phyloP scores from a whole-genome alignment of 35 echinoderm and acorn worm genomes.

The Strongylocentrotus purpuratus region DNA sequence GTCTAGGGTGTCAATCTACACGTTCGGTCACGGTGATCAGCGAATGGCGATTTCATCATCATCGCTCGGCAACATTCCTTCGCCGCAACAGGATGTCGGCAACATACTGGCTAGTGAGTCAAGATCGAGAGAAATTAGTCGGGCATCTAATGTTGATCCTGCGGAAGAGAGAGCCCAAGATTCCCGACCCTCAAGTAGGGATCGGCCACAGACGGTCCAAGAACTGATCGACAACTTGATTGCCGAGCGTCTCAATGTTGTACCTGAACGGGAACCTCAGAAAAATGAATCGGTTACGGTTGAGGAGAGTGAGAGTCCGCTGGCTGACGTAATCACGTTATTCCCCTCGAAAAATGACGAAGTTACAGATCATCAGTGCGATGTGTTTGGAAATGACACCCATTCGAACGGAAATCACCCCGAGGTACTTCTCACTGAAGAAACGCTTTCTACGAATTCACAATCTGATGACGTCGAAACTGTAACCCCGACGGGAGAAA shows the following conservation, averaged over 20 bases:
- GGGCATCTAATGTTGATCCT: not conserved
- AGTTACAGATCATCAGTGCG: not conserved
- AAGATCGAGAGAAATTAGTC: not conserved
- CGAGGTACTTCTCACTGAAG: not conserved
- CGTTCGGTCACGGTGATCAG: slow-evolving; percentile 28
- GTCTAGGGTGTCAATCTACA: not conserved
- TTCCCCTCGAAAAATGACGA: not conserved
- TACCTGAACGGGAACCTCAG: not conserved
- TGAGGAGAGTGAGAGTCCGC: not conserved
- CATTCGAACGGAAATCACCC: not conserved
- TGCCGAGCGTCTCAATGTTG: not conserved
- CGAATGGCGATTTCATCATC: not conserved
- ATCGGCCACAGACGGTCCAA: not conserved
- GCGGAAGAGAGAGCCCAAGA: not conserved
- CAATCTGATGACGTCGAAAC: not conserved
- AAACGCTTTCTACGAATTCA: not conserved
- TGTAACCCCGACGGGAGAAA: not conserved
- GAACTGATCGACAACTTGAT: slow-evolving; percentile 20
- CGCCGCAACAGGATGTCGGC: not conserved
- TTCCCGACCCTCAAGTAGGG: not conserved
- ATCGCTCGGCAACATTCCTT: not conserved
- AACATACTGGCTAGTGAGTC: not conserved
- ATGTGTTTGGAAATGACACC: not conserved
- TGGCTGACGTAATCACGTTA: not conserved
- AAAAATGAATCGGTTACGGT: not conserved